These are phyloP conservation scores for Drosophila parthenogenetica DNA, from an alignment of 2,888 invertebrate species.

Conservation along the genomic window DNA sequence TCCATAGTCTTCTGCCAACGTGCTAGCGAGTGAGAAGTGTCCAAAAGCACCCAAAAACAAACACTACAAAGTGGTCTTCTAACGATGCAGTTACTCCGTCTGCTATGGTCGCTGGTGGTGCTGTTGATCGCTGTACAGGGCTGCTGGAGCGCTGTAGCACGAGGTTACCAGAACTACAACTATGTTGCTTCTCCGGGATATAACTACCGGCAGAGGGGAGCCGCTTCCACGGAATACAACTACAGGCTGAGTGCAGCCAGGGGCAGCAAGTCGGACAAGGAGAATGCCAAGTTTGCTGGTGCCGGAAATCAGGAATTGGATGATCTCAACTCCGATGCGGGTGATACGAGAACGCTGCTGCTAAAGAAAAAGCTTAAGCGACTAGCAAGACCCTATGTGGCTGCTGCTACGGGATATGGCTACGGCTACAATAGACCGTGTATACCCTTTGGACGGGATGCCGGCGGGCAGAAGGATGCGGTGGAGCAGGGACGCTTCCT, in stretches of 20 bases:
- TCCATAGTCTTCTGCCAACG: conserved; percentile 64
- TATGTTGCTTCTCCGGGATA: conserved; percentile 34
- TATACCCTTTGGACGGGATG: conserved; percentile 71
- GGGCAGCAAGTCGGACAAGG: conserved; percentile 57
- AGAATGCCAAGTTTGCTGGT: conserved; percentile 83
- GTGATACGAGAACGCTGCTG: conserved; percentile 59
- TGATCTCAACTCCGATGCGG: conserved; percentile 49
- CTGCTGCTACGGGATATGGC: conserved; percentile 43
- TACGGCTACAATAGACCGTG: conserved; percentile 72
- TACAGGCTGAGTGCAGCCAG: conserved; percentile 37
- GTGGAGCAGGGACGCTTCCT: conserved; percentile 82
- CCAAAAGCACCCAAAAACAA: conserved; percentile 2
- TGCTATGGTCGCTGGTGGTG: conserved; percentile 21
- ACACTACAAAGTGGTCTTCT: conserved; percentile 21
- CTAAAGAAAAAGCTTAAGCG: conserved; percentile 67
- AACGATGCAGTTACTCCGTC: conserved; percentile 52
- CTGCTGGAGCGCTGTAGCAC: conserved; percentile 54
- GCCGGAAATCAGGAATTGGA: conserved; percentile 79
- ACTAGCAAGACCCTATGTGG: conserved; percentile 49
- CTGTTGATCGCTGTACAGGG: conserved; percentile 35
- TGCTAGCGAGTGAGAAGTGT: conserved; percentile 51
- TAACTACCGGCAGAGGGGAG: conserved; percentile 40
- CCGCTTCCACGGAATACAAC: conserved; percentile 25
- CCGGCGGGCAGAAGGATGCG: conserved; percentile 54
- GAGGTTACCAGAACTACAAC: conserved; percentile 61